Evolutionary conservation across 2,113 vertebrate species (phyloP).

Genomic region (Corynorhinus townsendii): DNA sequence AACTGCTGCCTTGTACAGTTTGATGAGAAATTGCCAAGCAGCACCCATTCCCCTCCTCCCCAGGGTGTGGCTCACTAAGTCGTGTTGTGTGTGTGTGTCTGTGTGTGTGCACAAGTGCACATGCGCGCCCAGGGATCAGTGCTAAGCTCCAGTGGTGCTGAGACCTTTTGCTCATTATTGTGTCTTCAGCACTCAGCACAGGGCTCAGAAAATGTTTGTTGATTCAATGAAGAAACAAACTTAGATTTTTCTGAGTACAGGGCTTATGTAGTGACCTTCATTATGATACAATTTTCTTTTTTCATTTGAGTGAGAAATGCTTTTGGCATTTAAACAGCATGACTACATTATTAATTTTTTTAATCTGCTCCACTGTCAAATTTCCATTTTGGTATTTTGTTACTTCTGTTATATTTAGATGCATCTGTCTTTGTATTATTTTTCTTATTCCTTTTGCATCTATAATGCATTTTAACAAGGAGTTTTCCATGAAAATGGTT

Average conservation of each 20-base stretch:
- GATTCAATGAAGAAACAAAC: neutral
- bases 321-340: slow-evolving; percentile 48
- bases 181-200: neutral
- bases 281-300: slow-evolving; percentile 27
- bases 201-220: neutral
- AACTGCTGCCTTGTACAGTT: neutral
- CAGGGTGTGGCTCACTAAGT: neutral
- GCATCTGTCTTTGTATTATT: neutral
- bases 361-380: neutral
- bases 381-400: slow-evolving; percentile 26
- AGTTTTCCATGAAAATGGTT: neutral
- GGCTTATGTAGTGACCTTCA: neutral
- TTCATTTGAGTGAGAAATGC: slow-evolving; percentile 51
- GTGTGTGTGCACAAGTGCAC: neutral
- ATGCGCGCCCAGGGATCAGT: accelerated
- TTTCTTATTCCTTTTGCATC: neutral
- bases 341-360: slow-evolving; percentile 44
- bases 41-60: neutral
- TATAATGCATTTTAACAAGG: neutral
- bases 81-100: neutral
- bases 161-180: neutral
- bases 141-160: neutral
- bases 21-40: neutral
- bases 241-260: neutral
- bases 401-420: slow-evolving; percentile 30